Evolutionary conservation across 2,113 vertebrate species (phyloP), one percentile per base, ranked within the genome.

Genomic region (Oncorhynchus tshawytscha): DNA sequence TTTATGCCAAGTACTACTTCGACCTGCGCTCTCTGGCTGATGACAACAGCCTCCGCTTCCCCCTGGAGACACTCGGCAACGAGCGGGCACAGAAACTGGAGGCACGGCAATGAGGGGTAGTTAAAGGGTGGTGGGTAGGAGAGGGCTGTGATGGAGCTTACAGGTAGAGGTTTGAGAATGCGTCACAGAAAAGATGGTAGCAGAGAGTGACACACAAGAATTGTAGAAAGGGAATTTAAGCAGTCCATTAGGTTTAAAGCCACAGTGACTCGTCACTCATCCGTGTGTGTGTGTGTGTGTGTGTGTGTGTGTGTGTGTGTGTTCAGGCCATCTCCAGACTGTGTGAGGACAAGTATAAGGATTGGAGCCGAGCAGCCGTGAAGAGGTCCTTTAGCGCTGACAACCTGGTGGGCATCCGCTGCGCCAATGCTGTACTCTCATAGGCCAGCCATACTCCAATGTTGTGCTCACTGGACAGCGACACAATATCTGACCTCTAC

Each of bases 1-100:
- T 99, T 84, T 99, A 99, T 60, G 98, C 97, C 91, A 99, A 99
- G 94, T 99, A 99, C 93, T 99, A 99, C 88, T 99, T 99, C 88
- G 98, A 99, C 91, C 95, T 99, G 82, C 95, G 97, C 48, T 98
- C 96, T 75, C 92, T 99, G 88, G 96, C 98, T 18, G 97, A 99
- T 84, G 95, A 96, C 0, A 99, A 99, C 92, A 98, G 96, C 90
- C 93, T 98, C 83, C 97, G 92, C 89, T 96, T 97, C 91, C 97
- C 97, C 11, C 93, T 98, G 92, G 98, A 99, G 87, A 96, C 97
- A 5, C 96, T 99, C 49, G 96, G 96, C 94, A 95, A 96, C 88
- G 96, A 99, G 78, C 94, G 96, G 25, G 98, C 98, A 1, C 96
- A 95, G 91, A 99, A 98, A 87, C 95, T 99, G 18, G 98, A 99